Evolutionary conservation across 1,140 invertebrate species (phyloP), one percentile per base, ranked within the genome.

Genomic region (Pseudoatta argentina): DNA sequence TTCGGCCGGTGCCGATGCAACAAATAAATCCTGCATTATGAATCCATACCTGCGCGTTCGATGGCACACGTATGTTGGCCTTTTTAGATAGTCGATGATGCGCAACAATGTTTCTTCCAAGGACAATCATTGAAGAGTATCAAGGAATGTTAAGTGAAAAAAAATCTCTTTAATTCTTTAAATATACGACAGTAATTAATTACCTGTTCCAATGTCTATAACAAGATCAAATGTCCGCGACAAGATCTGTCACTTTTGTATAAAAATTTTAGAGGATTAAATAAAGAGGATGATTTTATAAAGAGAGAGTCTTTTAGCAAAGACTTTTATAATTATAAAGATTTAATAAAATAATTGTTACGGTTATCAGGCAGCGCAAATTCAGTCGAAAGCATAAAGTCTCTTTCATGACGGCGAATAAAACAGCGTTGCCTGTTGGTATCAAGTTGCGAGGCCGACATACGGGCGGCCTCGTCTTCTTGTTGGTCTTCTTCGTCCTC

Each of bases 361-460:
- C n/a, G 12, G 24, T 63, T 75, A 82, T n/a, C 39, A 73, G 24
- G 18, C 55, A 57, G 24, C n/a, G 30, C 55, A 34, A 69, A 53
- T 21, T 24, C 6, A 48, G 24, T 71, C 53, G 39, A 21, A 30
- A 21, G 24, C 24, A 48, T 83, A 71, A 81, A 71, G 30, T 83
- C 51, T 66, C 34, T 71, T 63, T 77, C 39, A 55, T 85, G 77
- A 63, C 44, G 71, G 72, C 69, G 85, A 76, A 85, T 86, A 86
- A 91, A 91, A 91, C 67, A 69, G 72, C 91, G 39, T 55, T 86
- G 64, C 75, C 73, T 30, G 61, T 79, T 76, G 72, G 85, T 91
- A 92, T 92, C 91, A 89, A 81, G 89, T 92, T 92, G 69, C 85
- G 81, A 86, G 86, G 81, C 90, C 85, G 88, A 88, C 86, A 91